Base-by-base conservation (phyloP, 1,140 invertebrate species). In the Ectropis grisescens region DNA sequence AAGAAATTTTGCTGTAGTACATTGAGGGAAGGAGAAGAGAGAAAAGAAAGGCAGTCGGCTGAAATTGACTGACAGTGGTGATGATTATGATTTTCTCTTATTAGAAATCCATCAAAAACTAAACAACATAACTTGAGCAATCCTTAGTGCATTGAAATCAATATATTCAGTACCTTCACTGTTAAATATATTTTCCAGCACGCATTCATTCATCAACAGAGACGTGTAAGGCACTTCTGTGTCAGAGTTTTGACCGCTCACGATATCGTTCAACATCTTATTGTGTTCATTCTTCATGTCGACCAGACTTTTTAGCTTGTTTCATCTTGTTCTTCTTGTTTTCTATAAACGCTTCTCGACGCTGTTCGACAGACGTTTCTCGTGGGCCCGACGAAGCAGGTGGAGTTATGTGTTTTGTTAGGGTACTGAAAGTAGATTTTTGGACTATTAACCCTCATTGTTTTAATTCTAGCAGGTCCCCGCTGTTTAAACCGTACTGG, bases 381-480 rank as follows among this genome's bases (percentile, higher is more conserved):
- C 55, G 51, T 2, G 62, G 61, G 14, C 53, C 48, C 0, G 61
- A 60, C 3, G 70, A 74, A 4, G 62, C 60, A 1, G 82, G 82
- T 11, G 81, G 79, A 5, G 82, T 83, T 48, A 83, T 82, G 33
- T 83, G 79, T 45, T 79, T 83, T 8, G 82, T 83, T 37, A 83
- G 33, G 1, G 81, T 82, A 31, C 81, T 83, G 41, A 33, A 58
- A 61, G 33, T 2, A 9, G 16, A 4, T 19, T 19, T 19, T 4
- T 4, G 8, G 8, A 19, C 16, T 19, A 19, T 3, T 19, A 19
- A 19, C n/a, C n/a, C n/a, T n/a, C n/a, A n/a, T n/a, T n/a, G n/a
- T n/a, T n/a, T n/a, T n/a, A n/a, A n/a, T n/a, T n/a, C n/a, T n/a
- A n/a, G n/a, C n/a, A n/a, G n/a, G n/a, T n/a, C n/a, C n/a, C n/a